These are phyloP conservation scores for Entosphenus tridentatus DNA, from an alignment of 2,113 vertebrate species.

Conservation along the genomic window DNA sequence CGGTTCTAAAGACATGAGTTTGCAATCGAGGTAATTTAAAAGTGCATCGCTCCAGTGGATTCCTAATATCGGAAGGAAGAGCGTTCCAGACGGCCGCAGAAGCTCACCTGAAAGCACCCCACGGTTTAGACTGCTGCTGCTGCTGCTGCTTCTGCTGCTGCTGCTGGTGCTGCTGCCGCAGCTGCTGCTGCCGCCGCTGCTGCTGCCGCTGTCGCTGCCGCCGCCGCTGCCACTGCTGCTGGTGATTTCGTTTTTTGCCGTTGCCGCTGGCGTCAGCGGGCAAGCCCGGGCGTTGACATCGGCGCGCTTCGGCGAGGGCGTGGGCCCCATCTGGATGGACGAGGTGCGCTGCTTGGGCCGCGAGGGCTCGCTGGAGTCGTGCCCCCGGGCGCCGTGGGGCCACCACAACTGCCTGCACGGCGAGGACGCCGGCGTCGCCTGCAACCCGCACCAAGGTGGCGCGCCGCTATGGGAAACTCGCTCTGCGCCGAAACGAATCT, in stretches of 20 bases:
- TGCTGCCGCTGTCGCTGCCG: background rate
- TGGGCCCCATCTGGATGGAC: constrained; percentile 41
- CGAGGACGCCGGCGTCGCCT: constrained; percentile 42
- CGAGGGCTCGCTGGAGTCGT: constrained; percentile 38
- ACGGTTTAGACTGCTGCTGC: too few relatives aligned
- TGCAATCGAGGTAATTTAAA: too few relatives aligned
- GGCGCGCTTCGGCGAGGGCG: constrained; percentile 39
- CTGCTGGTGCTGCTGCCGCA: background rate
- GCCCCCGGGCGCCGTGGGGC: constrained; percentile 26
- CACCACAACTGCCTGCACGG: constrained; percentile 35
- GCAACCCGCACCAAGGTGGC: constrained; percentile 18
- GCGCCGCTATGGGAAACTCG: too few relatives aligned
- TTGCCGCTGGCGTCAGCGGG: constrained; percentile 26
- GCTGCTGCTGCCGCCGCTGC: background rate
- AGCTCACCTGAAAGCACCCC: too few relatives aligned
- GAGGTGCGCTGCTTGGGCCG: constrained; percentile 47
- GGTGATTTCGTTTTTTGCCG: background rate
- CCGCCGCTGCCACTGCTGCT: background rate
- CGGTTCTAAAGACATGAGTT: too few relatives aligned
- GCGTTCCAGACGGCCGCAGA: too few relatives aligned
- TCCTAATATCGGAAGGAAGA: too few relatives aligned
- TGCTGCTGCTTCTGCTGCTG: background rate
- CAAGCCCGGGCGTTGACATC: constrained; percentile 32
- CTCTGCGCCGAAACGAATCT: too few relatives aligned
- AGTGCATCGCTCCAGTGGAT: too few relatives aligned